Base-by-base conservation (phyloP, 2,113 vertebrate genomes). In the Motacilla tschutschensis region DNA sequence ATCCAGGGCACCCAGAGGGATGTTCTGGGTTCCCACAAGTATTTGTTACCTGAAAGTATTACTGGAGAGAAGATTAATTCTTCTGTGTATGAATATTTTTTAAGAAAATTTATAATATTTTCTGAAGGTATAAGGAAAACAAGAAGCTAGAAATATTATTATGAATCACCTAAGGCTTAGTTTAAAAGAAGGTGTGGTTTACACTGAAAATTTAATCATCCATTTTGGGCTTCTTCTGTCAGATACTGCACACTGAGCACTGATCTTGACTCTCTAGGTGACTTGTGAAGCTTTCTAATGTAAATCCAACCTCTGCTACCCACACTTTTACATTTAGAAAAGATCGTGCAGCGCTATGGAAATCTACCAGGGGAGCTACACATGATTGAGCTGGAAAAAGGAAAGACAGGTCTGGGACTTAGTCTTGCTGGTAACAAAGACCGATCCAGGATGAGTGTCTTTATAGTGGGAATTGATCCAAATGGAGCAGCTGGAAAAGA, bases 401-500 rank as follows among this genome's bases (percentile, higher is more conserved):
- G 98, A 80, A 98, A 91, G 65, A 97, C 98, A 15, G 99, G 99
- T 76, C 97, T 99, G 96, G 99, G 99, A 71, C 98, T 99, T 83
- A 99, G 99, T 96, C 98, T 99, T 95, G 99, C 99, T 43, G 99
- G 99, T 40, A 99, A 99, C 96, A 98, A 98, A 95, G 99, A 99
- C 95, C 98, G 99, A 87, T 98, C 98, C 35, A 97, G 98, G 87
- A 99, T 99, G 99, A 99, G 99, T 76, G 99, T 99, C 76, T 99
- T 99, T 79, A 95, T 99, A 89, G 99, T 99, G 95, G 98, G 98
- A 65, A 99, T 99, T 85, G 99, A 99, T 86, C 98, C 98, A 94
- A 97, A 92, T 44, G 99, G 99, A 85, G 98, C 99, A 40, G 98
- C 98, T 18, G 98, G 98, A n/a, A 97, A 94, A 95, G 99, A 99